phyloP scores from a whole-genome alignment of 2,113 vertebrate genomes.

The Eidolon helvum region DNA sequence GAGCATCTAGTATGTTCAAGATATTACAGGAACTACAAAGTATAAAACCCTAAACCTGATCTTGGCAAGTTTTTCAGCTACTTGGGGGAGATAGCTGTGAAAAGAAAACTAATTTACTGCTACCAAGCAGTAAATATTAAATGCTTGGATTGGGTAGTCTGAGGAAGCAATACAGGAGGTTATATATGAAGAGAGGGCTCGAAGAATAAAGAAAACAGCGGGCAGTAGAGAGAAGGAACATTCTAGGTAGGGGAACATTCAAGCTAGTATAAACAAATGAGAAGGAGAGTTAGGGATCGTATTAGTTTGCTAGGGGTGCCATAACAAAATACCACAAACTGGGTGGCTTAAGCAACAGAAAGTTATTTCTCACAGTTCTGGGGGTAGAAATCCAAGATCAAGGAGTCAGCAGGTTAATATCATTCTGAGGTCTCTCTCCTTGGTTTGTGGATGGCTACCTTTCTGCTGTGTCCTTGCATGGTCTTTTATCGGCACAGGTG shows the following conservation, averaged over 20 bases:
- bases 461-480: neutral
- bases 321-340: neutral
- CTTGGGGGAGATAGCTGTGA: neutral
- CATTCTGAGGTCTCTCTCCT: neutral
- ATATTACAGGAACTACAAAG: conserved; percentile 1
- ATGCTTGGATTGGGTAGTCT: neutral
- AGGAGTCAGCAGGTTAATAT: neutral
- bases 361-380: neutral
- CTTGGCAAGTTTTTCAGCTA: neutral
- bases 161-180: neutral
- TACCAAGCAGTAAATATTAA: neutral
- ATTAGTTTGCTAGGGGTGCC: neutral
- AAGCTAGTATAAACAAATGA: neutral
- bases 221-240: neutral
- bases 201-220: neutral
- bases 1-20: neutral
- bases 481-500: neutral
- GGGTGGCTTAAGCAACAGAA: neutral
- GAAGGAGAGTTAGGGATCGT: neutral
- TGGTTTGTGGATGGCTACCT: neutral
- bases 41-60: neutral
- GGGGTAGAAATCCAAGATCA: neutral
- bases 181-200: neutral
- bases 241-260: neutral
- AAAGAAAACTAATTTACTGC: neutral